A percentile compares a stretch with the other conserved stretches of the same genome.
Evolutionary conservation across 2,113 vertebrate species (phyloP).

Genomic region (Gambusia holbrooki): DNA sequence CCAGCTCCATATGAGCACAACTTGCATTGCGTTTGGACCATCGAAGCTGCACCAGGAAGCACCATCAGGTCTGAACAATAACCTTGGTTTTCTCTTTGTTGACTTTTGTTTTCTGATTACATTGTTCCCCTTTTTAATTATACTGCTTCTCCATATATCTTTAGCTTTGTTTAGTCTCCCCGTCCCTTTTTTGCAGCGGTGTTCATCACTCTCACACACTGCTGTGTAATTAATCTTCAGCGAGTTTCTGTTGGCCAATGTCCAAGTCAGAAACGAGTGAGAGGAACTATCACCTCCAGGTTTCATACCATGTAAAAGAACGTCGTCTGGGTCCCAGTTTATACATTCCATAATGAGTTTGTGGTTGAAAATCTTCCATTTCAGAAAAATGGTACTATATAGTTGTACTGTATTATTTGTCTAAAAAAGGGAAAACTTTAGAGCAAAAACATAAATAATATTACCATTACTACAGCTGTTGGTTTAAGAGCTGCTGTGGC

Average conservation of each 20-base stretch:
- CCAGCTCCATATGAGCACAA: conserved; percentile 97
- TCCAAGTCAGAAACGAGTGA: conserved; percentile 40
- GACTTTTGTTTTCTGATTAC: conserved; percentile 50
- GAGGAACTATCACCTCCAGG: conserved; percentile 37
- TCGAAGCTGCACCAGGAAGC: conserved; percentile 93
- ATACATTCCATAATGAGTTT: background rate
- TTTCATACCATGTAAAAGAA: conserved; percentile 20
- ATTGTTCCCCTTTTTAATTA: conserved; percentile 58
- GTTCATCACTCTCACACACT: conserved; percentile 60
- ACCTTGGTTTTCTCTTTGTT: background rate
- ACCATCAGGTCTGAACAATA: conserved; percentile 89
- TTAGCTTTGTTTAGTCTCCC: conserved; percentile 51
- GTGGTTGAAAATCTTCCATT: too few species aligned
- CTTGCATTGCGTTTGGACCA: conserved; percentile 94
- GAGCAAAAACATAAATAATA: too few species aligned
- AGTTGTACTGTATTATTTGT: too few species aligned
- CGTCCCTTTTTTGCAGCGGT: conserved; percentile 40
- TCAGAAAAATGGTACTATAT: too few species aligned
- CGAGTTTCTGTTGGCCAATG: conserved; percentile 37
- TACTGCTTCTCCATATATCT: conserved; percentile 60
- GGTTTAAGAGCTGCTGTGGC: too few species aligned
- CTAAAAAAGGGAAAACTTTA: too few species aligned
- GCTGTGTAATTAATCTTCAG: conserved; percentile 65
- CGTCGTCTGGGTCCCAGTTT: background rate
- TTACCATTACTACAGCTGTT: too few species aligned